Conservation (phyloP, 2,888 invertebrate species). For the Temnothorax unifasciatus region DNA sequence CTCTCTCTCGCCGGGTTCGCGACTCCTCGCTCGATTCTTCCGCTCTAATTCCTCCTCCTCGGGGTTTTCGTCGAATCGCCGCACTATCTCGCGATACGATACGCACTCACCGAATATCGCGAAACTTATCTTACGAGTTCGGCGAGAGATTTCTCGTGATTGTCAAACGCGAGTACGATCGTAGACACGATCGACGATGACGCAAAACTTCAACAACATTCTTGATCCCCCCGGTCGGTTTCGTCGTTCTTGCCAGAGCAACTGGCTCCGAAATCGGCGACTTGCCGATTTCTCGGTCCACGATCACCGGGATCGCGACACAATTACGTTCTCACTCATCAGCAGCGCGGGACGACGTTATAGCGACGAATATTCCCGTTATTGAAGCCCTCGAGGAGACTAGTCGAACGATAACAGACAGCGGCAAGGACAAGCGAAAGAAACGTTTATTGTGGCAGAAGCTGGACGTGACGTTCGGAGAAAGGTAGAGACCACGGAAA, state of each 20-base stretch:
- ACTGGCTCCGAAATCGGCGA: neutral
- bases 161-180: neutral
- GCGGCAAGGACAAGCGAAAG: conserved; percentile 13
- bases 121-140: neutral
- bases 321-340: conserved; percentile 66
- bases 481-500: conserved; percentile 35
- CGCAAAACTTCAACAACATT: neutral
- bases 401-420: conserved; percentile 5
- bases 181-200: neutral
- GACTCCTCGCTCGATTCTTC: neutral
- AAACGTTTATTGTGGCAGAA: conserved; percentile 29
- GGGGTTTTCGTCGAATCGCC: neutral
- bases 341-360: neutral
- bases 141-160: neutral
- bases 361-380: neutral
- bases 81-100: conserved; percentile 7
- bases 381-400: neutral
- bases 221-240: neutral
- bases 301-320: neutral
- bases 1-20: neutral
- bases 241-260: too few relatives aligned
- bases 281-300: neutral
- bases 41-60: neutral
- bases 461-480: conserved; percentile 18
- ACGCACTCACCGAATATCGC: neutral